These are phyloP conservation scores for Numida meleagris DNA, from an alignment of 2,113 vertebrate species.

Conservation along the genomic window DNA sequence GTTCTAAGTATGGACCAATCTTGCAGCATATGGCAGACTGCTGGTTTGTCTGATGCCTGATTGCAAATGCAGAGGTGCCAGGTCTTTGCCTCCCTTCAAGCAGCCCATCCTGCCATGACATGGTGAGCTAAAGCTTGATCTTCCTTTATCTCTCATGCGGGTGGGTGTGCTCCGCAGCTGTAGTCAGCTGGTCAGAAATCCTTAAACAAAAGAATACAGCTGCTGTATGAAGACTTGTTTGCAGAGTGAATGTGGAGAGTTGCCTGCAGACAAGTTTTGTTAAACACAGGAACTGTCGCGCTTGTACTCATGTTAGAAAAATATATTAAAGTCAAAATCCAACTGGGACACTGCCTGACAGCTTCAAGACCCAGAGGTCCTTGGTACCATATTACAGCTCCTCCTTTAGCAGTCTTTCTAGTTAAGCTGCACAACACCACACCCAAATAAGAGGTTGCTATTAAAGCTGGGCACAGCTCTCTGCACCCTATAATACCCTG, in stretches of 20 bases:
- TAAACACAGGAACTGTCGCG: neutral
- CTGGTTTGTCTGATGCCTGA: conserved; percentile 46
- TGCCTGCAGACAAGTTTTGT: neutral
- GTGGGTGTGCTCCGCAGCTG: neutral
- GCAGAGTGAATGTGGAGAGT: too few relatives aligned
- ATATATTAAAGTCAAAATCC: neutral
- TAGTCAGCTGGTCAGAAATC: neutral
- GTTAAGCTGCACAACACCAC: neutral
- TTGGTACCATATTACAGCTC: neutral
- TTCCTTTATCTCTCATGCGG: neutral
- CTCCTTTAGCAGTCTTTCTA: neutral
- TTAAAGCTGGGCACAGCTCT: neutral
- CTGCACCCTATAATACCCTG: rapidly evolving
- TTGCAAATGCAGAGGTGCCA: neutral
- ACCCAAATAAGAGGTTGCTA: neutral
- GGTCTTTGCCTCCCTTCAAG: neutral
- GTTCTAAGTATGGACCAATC: neutral
- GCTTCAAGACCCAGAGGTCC: neutral
- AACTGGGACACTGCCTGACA: neutral
- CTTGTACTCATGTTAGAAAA: neutral
- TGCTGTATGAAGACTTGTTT: neutral
- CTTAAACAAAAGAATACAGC: neutral
- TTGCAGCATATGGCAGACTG: conserved; percentile 13
- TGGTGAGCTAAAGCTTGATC: neutral
- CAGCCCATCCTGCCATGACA: neutral